phyloP scores from a whole-genome alignment of 2,888 invertebrate genomes.

The Doris montereyensis region DNA sequence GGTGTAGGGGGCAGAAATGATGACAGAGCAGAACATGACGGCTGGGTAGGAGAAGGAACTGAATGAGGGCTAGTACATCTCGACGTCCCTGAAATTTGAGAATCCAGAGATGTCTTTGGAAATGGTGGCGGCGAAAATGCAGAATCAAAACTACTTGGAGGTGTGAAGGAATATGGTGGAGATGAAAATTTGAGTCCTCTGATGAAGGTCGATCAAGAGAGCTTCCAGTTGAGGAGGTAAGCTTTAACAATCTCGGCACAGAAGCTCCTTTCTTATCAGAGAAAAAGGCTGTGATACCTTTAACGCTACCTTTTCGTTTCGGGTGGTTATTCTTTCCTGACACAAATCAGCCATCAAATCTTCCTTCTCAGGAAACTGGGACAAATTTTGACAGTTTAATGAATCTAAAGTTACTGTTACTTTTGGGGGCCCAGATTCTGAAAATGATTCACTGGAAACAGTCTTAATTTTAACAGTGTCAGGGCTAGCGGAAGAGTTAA shows the following conservation, averaged over 20 bases:
- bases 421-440: constrained; percentile 30
- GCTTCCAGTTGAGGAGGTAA: constrained; percentile 34
- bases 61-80: background rate
- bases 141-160: constrained; percentile 37
- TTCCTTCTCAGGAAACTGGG: constrained; percentile 27
- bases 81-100: background rate
- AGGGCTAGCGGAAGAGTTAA: background rate
- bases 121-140: constrained; percentile 33
- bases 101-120: too few species aligned
- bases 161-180: constrained; percentile 36
- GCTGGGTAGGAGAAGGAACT: background rate
- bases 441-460: background rate
- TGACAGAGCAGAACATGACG: constrained; percentile 17
- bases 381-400: constrained; percentile 33
- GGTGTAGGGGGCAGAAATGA: background rate
- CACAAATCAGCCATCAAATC: too few species aligned
- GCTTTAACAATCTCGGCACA: constrained; percentile 5
- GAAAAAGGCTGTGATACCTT: too few species aligned
- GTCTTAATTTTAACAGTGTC: background rate
- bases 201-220: constrained; percentile 39
- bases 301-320: too few species aligned
- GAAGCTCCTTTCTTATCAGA: constrained; percentile 1
- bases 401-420: constrained; percentile 40
- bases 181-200: constrained; percentile 37
- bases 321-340: too few species aligned